phyloP scores from a whole-genome alignment of 2,797 vertebrate genomes.

The Pagetopsis macropterus region DNA sequence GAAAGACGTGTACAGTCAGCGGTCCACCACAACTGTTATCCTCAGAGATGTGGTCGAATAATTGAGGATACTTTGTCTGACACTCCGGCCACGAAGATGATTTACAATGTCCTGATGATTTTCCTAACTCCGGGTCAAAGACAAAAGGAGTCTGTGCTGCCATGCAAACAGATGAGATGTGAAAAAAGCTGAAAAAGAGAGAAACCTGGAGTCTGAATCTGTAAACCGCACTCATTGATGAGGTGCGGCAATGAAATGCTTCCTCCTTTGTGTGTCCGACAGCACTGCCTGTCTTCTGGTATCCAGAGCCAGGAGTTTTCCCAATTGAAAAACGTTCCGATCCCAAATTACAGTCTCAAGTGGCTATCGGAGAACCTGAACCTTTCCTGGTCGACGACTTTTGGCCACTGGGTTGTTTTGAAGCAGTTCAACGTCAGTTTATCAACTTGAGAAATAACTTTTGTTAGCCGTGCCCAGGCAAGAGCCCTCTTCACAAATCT shows the following conservation, averaged over 20 bases:
- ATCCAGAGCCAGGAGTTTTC: slow-evolving; percentile 46
- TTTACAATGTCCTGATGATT: slow-evolving; percentile 66
- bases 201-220: slow-evolving; percentile 58
- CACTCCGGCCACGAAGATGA: slow-evolving; percentile 54
- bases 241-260: slow-evolving; percentile 68
- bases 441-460: slow-evolving; percentile 45
- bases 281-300: slow-evolving; percentile 47
- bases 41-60: slow-evolving; percentile 64
- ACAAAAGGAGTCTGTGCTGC: slow-evolving; percentile 60
- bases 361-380: slow-evolving; percentile 47
- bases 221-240: slow-evolving; percentile 60
- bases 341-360: slow-evolving; percentile 53
- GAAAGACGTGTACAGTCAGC: slow-evolving; percentile 57
- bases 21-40: slow-evolving; percentile 62
- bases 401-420: slow-evolving; percentile 36
- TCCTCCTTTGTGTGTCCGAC: slow-evolving; percentile 56
- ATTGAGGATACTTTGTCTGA: slow-evolving; percentile 69
- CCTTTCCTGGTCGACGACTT: slow-evolving; percentile 50
- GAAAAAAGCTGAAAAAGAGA: slow-evolving; percentile 54
- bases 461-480: slow-evolving; percentile 38
- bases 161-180: slow-evolving; percentile 45
- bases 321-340: slow-evolving; percentile 48
- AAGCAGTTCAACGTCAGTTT: slow-evolving; percentile 45
- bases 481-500: slow-evolving; percentile 55
- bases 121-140: slow-evolving; percentile 58